Evolutionary conservation across 2,797 vertebrate genomes (phyloP), one percentile per base, ranked within the genome.

Genomic region (Crypturellus tataupa): DNA sequence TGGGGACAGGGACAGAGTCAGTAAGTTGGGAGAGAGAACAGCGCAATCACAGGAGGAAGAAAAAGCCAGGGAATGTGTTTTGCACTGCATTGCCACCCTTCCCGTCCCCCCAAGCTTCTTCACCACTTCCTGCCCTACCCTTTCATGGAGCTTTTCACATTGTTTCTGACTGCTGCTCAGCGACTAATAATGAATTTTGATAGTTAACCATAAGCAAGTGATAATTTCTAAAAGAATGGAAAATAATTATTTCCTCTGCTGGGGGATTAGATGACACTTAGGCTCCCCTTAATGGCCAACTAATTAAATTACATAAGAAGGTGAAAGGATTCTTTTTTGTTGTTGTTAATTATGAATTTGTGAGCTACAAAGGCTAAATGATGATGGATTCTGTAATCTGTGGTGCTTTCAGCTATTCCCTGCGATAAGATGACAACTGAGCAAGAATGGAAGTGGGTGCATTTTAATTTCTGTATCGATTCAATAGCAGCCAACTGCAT

Each of bases 221-320:
- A 67, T 77, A 91, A 81, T 81, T 96, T 76, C 91, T 60, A 18
- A 70, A 67, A 93, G 88, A 81, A 91, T 35, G 76, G 91, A 70
- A 95, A 96, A 95, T 94, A 90, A 95, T 96, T 88, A 91, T 96
- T 96, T 95, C 94, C 95, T 96, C 93, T 95, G 83, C 3, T 91
- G 94, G 88, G 95, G 95, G 68, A 87, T 94, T 87, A 58, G 94
- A 82, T 81, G 92, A 95, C 90, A 87, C 77, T 95, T 84, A 91
- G 87, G 46, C 80, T 77, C 85, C 27, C 5, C 93, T 96, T 93
- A 95, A 96, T 91, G 90, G 88, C 10, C 80, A 89, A 87, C 85
- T 95, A 94, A 96, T 96, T 96, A 88, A 95, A 96, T 96, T 93
- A 96, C 95, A 90, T 8, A 75, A 91, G 84, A 85, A 82, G 90